Evolutionary conservation across 2,797 vertebrate genomes (phyloP).

Genomic region (Chelidonichthys spinosus): DNA sequence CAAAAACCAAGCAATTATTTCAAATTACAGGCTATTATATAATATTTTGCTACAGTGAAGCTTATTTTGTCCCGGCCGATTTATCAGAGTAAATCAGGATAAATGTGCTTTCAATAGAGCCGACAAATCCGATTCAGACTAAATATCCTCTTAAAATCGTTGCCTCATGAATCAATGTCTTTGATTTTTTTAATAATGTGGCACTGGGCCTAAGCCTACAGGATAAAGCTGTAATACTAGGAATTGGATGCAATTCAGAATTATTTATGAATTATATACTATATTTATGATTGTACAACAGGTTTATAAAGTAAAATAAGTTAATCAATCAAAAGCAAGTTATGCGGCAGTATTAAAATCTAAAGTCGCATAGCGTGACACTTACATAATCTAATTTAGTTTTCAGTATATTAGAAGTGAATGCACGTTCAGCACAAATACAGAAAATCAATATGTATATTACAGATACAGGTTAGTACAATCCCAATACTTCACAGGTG

Average conservation of each 20-base stretch:
- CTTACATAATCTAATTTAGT: neutral
- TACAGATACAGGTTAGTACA: neutral
- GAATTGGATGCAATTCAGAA: constrained; percentile 35
- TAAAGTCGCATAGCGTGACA: neutral
- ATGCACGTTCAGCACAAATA: neutral
- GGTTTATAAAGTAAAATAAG: neutral
- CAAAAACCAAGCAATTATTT: neutral
- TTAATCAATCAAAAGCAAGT: neutral
- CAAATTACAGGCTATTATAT: neutral
- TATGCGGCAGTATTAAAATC: neutral
- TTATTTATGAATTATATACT: neutral
- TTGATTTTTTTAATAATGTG: constrained; percentile 45
- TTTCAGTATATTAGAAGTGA: neutral
- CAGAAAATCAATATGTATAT: neutral
- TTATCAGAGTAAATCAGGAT: constrained; percentile 27
- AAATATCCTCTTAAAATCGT: constrained; percentile 54
- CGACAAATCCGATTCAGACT: constrained; percentile 33
- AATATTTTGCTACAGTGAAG: neutral
- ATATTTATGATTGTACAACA: neutral
- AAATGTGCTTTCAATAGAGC: constrained; percentile 24
- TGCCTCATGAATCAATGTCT: constrained; percentile 42
- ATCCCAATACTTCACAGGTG: neutral
- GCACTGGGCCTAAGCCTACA: constrained; percentile 35
- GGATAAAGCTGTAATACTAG: constrained; percentile 37
- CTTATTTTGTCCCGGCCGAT: neutral